phyloP scores from a whole-genome alignment of 2,113 vertebrate species.

The Sinocyclocheilus anshuiensis region DNA sequence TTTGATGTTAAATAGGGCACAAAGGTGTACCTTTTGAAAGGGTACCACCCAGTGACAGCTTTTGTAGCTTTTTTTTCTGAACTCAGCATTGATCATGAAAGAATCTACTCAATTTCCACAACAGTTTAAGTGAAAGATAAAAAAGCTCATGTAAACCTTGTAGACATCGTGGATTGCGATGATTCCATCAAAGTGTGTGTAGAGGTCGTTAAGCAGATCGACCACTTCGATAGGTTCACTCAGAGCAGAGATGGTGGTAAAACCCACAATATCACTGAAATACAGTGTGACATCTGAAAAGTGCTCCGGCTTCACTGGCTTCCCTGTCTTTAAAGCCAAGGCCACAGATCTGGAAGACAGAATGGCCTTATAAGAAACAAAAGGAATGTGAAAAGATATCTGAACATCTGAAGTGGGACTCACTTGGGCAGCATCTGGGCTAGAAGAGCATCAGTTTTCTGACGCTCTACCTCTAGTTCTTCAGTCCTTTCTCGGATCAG shows the following conservation, averaged over 20 bases:
- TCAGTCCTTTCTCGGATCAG: conserved; percentile 90
- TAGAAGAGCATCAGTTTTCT: conserved; percentile 87
- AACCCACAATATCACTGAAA: conserved; percentile 94
- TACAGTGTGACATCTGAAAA: conserved; percentile 86
- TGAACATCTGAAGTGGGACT: conserved; percentile 54
- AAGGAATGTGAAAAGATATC: conserved; percentile 2
- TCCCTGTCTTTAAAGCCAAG: conserved; percentile 85
- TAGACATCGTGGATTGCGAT: conserved; percentile 90
- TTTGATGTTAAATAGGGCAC: neutral
- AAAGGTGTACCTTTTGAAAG: neutral
- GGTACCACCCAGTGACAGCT: neutral
- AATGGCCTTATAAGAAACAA: neutral
- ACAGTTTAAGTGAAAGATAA: neutral
- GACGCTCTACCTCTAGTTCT: conserved; percentile 89
- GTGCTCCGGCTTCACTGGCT: conserved; percentile 85
- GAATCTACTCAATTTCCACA: neutral
- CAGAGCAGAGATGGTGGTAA: conserved; percentile 92
- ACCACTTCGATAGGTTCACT: conserved; percentile 95
- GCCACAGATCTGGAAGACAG: conserved; percentile 81
- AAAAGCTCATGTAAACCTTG: conserved; percentile 75
- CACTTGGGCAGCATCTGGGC: conserved; percentile 90
- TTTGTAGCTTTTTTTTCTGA: neutral
- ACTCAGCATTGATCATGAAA: neutral
- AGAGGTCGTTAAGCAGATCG: conserved; percentile 90
- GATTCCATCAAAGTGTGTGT: conserved; percentile 88